A percentile compares a stretch with the other conserved stretches of the same genome.
phyloP scores from a whole-genome alignment of 2,888 invertebrate genomes.

The Acanthosepion esculentum region DNA sequence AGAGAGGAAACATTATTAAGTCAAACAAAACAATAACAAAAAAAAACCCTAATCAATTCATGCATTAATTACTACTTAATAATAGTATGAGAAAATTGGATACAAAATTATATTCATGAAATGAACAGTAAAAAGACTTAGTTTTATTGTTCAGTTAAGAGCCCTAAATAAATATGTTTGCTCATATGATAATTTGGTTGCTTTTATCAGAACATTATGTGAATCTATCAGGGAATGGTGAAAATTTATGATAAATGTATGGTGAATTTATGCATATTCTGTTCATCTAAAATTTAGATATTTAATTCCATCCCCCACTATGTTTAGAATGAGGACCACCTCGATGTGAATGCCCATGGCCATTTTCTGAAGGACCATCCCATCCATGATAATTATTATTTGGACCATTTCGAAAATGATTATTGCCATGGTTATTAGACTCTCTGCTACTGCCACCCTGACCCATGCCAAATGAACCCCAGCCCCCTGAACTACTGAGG shows the following conservation, averaged over 20 bases:
- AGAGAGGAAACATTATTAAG: neutral
- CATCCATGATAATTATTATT: constrained; percentile 63
- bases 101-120: neutral
- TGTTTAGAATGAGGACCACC: constrained; percentile 54
- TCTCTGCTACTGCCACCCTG: constrained; percentile 54
- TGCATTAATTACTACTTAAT: neutral
- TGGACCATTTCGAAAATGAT: constrained; percentile 62
- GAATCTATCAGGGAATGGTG: constrained; percentile 21
- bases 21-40: neutral
- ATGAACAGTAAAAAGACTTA: neutral
- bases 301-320: constrained; percentile 54
- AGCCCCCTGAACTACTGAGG: constrained; percentile 60
- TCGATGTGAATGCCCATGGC: constrained; percentile 53
- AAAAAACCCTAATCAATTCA: neutral
- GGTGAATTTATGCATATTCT: neutral
- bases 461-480: constrained; percentile 51
- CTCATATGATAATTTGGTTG: neutral
- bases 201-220: neutral
- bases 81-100: neutral
- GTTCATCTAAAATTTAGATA: neutral
- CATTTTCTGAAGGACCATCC: constrained; percentile 60
- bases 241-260: neutral
- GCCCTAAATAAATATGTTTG: neutral
- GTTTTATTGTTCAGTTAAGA: neutral
- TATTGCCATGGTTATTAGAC: constrained; percentile 61